Conservation (phyloP, 92 coral and sea anemone species). For the Bergia sp. region DNA sequence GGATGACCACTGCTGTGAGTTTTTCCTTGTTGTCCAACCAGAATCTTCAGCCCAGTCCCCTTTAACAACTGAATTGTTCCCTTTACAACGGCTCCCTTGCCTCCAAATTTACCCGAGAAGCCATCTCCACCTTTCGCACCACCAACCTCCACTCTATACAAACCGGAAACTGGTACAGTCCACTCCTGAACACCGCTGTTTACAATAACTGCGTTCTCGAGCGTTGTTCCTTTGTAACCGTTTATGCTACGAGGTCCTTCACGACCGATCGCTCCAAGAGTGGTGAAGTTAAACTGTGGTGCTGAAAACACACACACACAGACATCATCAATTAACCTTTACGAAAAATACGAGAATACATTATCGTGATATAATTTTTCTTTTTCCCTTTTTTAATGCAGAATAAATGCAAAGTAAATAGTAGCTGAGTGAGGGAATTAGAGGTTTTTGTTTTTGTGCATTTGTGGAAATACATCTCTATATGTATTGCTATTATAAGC, state of each 20-base stretch:
- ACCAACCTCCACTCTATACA: not conserved
- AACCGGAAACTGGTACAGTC: not conserved
- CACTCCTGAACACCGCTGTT: slow-evolving; percentile 21
- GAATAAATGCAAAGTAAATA: too few species aligned
- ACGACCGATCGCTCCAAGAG: not conserved
- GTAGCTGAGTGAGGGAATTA: too few species aligned
- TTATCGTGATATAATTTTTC: too few species aligned
- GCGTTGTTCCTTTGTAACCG: not conserved
- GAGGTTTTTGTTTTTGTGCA: too few species aligned
- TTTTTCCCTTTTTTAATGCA: too few species aligned
- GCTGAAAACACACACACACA: not conserved
- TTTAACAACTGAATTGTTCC: not conserved
- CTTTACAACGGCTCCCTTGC: not conserved
- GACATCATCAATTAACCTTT: not conserved
- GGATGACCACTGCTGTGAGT: not conserved
- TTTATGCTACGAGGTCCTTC: not conserved
- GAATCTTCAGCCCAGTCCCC: not conserved
- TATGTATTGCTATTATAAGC: too few species aligned
- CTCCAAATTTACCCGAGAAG: not conserved
- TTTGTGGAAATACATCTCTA: too few species aligned
- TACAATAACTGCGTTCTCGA: not conserved
- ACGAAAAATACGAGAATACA: not conserved
- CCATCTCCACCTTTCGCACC: slow-evolving; percentile 6
- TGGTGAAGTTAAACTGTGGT: not conserved
- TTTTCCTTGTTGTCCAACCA: not conserved